Evolutionary conservation across 2,888 invertebrate species (phyloP).

Genomic region (Eupithecia tripunctaria): DNA sequence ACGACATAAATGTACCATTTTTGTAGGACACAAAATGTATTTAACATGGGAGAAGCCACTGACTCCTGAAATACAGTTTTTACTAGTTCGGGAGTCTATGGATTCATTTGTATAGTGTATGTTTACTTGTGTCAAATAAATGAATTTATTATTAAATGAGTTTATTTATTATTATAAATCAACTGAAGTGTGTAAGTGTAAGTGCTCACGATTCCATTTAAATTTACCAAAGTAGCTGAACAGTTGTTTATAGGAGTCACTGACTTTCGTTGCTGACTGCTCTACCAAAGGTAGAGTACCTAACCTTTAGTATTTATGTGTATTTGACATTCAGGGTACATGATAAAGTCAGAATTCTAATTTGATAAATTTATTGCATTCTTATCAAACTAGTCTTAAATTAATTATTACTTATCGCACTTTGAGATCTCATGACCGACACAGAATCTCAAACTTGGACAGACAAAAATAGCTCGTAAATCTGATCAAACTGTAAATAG

Average conservation of each 20-base stretch:
- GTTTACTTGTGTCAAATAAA: too few relatives aligned
- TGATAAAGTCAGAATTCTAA: constrained; percentile 13
- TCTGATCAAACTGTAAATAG: neutral
- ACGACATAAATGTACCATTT: too few relatives aligned
- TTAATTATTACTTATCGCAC: constrained; percentile 30
- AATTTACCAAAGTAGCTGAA: neutral
- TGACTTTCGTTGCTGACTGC: neutral
- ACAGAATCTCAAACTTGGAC: neutral
- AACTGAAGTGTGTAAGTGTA: too few relatives aligned
- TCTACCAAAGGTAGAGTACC: too few relatives aligned
- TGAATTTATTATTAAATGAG: too few relatives aligned
- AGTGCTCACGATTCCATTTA: neutral
- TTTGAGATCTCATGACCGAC: constrained; percentile 37
- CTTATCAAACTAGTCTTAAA: constrained; percentile 23
- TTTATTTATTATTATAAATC: too few relatives aligned
- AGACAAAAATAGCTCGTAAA: neutral
- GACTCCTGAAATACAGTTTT: too few relatives aligned
- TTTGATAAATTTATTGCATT: constrained; percentile 29
- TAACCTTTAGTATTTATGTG: neutral
- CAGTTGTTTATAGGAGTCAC: neutral
- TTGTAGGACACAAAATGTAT: too few relatives aligned
- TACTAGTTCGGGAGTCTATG: too few relatives aligned
- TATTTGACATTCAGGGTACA: neutral
- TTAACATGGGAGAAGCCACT: too few relatives aligned
- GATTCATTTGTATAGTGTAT: too few relatives aligned